Conservation (phyloP, 2,797 vertebrate genomes). For the Erethizon dorsatum region DNA sequence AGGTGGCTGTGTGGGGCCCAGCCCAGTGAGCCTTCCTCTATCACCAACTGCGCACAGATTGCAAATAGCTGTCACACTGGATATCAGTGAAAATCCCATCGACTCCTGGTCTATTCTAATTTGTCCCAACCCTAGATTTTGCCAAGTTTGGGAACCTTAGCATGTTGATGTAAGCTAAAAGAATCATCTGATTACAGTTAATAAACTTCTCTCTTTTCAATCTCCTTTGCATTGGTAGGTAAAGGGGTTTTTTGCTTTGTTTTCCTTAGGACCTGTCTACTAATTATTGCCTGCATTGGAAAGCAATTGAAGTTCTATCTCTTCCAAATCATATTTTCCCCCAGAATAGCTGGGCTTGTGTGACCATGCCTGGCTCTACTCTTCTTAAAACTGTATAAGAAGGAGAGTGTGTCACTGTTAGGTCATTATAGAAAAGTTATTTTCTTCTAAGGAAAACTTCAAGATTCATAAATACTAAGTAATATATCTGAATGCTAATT, state of each 20-base stretch:
- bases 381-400: neutral
- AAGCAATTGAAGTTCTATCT: neutral
- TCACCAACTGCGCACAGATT: neutral
- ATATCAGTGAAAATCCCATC: neutral
- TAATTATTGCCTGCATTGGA: neutral
- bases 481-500: neutral
- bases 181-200: neutral
- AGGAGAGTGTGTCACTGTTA: neutral
- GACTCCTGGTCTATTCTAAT: neutral
- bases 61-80: neutral
- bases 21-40: no score
- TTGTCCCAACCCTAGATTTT: neutral
- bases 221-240: neutral
- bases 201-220: neutral
- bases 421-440: neutral
- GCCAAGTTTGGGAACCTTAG: neutral
- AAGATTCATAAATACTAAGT: slow-evolving; percentile 23
- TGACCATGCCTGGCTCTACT: neutral
- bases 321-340: slow-evolving; percentile 9
- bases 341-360: neutral
- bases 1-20: neutral
- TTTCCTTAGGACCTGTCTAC: slow-evolving; percentile 1
- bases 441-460: slow-evolving; percentile 23
- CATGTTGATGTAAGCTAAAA: neutral
- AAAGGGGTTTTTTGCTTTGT: neutral